These are phyloP conservation scores for Pseudochromis fuscus DNA, from an alignment of 2,797 vertebrate species.

Conservation along the genomic window DNA sequence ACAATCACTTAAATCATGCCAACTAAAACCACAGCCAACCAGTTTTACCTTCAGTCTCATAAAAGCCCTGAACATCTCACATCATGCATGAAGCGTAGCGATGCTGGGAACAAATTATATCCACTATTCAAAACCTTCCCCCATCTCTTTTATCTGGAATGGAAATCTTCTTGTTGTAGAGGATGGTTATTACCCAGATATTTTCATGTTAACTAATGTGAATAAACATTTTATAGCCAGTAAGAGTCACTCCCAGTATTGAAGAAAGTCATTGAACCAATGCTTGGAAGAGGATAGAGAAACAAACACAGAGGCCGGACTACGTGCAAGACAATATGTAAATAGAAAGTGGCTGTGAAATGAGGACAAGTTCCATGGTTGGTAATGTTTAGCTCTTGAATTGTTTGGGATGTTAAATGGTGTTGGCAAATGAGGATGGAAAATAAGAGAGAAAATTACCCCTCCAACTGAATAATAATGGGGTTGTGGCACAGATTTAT, in stretches of 20 bases:
- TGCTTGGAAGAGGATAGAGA: slow-evolving; percentile 47
- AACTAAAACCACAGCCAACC: slow-evolving; percentile 5
- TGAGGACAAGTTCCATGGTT: slow-evolving; percentile 27
- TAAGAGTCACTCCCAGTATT: slow-evolving; percentile 40
- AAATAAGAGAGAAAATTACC: slow-evolving; percentile 46
- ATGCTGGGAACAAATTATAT: slow-evolving; percentile 21
- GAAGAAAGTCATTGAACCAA: slow-evolving; percentile 8
- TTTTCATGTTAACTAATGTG: not conserved
- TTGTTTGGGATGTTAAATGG: slow-evolving; percentile 63
- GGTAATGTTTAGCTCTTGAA: slow-evolving; percentile 62
- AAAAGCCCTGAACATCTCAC: not conserved
- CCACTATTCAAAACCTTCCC: slow-evolving; percentile 41
- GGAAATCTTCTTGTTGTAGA: not conserved
- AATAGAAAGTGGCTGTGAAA: slow-evolving; percentile 57
- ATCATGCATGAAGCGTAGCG: slow-evolving; percentile 10
- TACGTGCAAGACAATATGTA: slow-evolving; percentile 46
- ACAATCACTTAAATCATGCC: not conserved
- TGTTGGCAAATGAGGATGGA: slow-evolving; percentile 57
- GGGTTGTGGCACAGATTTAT: slow-evolving; percentile 45
- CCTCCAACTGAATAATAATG: slow-evolving; percentile 53
- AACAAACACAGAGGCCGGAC: slow-evolving; percentile 47
- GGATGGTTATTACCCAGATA: not conserved
- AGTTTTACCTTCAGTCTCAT: slow-evolving; percentile 11
- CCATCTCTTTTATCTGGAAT: slow-evolving; percentile 16
- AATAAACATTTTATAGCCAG: slow-evolving; percentile 36